Conservation (phyloP, 2,888 invertebrate species). For the Drosophila subsilvestris region DNA sequence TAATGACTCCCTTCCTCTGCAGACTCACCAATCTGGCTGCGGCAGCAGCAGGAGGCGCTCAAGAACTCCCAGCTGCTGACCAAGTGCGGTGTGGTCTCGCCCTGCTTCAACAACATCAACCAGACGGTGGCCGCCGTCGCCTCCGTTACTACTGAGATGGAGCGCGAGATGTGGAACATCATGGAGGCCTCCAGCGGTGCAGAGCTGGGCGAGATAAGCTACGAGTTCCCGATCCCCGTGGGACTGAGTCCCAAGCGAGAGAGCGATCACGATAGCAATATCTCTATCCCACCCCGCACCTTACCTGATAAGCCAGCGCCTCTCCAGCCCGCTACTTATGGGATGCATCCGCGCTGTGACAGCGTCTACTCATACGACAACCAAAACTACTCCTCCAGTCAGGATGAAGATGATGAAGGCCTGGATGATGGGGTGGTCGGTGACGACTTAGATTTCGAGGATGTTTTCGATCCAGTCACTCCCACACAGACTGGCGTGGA, state of each 20-base stretch:
- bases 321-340: neutral
- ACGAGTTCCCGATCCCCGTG: slow-evolving; percentile 60
- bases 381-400: slow-evolving; percentile 78
- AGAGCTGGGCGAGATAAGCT: slow-evolving; percentile 78
- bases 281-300: slow-evolving; percentile 18
- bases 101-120: slow-evolving; percentile 81
- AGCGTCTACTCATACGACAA: slow-evolving; percentile 81
- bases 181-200: slow-evolving; percentile 84
- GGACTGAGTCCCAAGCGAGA: slow-evolving; percentile 20
- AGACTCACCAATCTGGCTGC: slow-evolving; percentile 87
- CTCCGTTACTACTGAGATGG: slow-evolving; percentile 82
- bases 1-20: slow-evolving; percentile 42
- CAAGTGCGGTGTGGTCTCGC: slow-evolving; percentile 75
- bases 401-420: slow-evolving; percentile 49
- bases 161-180: slow-evolving; percentile 85
- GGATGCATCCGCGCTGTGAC: slow-evolving; percentile 53
- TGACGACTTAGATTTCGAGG: slow-evolving; percentile 71
- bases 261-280: slow-evolving; percentile 18
- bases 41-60: slow-evolving; percentile 84
- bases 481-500: slow-evolving; percentile 55
- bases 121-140: slow-evolving; percentile 84
- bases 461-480: slow-evolving; percentile 77
- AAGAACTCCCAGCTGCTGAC: slow-evolving; percentile 73
- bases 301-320: slow-evolving; percentile 3
- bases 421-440: slow-evolving; percentile 55